These are phyloP conservation scores for Nemapogon koenigi DNA, from an alignment of 2,888 invertebrate species.

Conservation along the genomic window DNA sequence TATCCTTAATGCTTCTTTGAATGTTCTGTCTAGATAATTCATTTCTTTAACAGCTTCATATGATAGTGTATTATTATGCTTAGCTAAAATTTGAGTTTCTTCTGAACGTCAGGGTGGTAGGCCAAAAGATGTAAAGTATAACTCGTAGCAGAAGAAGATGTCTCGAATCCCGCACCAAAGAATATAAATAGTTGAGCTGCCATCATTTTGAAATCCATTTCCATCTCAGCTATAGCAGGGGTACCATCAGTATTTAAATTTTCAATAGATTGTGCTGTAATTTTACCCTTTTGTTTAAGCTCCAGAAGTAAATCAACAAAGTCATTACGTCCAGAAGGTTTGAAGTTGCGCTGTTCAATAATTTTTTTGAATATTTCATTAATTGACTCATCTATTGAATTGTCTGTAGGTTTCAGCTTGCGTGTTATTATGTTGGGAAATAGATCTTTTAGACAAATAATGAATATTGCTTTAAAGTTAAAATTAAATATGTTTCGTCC, in stretches of 20 bases:
- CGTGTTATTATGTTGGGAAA: constrained; percentile 28
- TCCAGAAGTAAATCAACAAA: constrained; percentile 4
- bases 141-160: constrained; percentile 21
- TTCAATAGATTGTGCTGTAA: constrained; percentile 1
- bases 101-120: constrained; percentile 23
- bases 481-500: not conserved
- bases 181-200: constrained; percentile 21
- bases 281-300: constrained; percentile 1
- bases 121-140: constrained; percentile 25
- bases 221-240: not conserved
- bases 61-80: constrained; percentile 15
- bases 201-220: constrained; percentile 14
- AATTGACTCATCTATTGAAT: constrained; percentile 19
- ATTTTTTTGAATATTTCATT: constrained; percentile 20
- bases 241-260: constrained; percentile 7
- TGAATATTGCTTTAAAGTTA: not conserved
- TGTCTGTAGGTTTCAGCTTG: constrained; percentile 18
- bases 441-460: constrained; percentile 22
- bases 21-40: constrained; percentile 17
- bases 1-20: constrained; percentile 20
- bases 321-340: constrained; percentile 23
- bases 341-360: constrained; percentile 15
- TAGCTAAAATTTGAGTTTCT: constrained; percentile 17
- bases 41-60: constrained; percentile 16
- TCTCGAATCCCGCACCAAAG: constrained; percentile 19